Base-by-base conservation (phyloP, 1,140 invertebrate species). In the Trachymyrmex cornetzi region DNA sequence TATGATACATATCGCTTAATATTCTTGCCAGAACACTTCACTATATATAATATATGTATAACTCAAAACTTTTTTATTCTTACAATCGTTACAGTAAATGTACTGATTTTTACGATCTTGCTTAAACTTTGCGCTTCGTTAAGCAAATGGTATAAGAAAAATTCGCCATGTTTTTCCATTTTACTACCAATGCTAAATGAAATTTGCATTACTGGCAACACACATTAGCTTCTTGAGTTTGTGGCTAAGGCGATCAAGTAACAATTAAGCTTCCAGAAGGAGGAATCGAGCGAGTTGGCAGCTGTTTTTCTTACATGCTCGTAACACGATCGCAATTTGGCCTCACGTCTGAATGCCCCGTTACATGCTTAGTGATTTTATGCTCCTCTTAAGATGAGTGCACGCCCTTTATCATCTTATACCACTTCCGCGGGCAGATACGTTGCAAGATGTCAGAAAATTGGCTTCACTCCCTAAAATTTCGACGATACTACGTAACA, bases 241-340 rank as follows among this genome's bases (percentile, higher is more conserved):
- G 81, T 69, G 85, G 79, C 89, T 92, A 89, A 92, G 79, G 81
- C 87, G 91, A 91, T 92, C 88, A 90, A 87, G 72, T 92, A 87
- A 92, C 89, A 89, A 92, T 92, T 92, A 92, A 92, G 88, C 86
- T 85, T 77, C 80, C 85, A 87, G 30, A 61, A 67, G 55, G 61
- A 24, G 63, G 69, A 67, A 79, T 66, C 50, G 66, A 88, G 88
- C 74, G 87, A 81, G 87, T 84, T 87, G 88, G 87, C 91, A 91
- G 91, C 89, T 92, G 92, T 87, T 89, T 88, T 87, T 85, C 88
- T 84, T 63, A 85, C 71, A 75, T 82, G 79, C 74, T 48, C 59
- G 91, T 92, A 92, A 91, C 87, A 89, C 89, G 88, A 91, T 89
- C 89, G 71, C 34, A 85, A 85, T 77, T 77, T 85, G 7, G 44